Base-by-base conservation (phyloP, 2,113 vertebrate genomes). In the Chascanopsetta lugubris region DNA sequence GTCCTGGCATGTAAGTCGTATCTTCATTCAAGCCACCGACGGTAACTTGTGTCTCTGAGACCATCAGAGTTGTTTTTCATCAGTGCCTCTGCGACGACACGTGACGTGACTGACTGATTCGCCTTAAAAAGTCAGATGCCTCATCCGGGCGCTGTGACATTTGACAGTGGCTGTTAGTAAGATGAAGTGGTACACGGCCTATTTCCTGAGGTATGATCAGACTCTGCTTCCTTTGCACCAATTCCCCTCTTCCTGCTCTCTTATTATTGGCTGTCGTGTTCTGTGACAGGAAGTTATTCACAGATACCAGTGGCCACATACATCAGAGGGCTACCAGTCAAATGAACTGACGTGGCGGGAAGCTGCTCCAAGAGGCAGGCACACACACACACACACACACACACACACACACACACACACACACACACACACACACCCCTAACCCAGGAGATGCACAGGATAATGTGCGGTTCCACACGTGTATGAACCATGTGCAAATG, bases 171-270 rank as follows among this genome's bases (percentile, higher is more conserved):
- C 57, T 67, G 61, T 60, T 76, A 45, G 26, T 58, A 67, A 62
- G 72, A 81, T 67, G 61, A 80, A 68, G 15, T 34, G 8, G 25
- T 43, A 49, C 36, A 49, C 20, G 13, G 63, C 77, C 8, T 30
- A 32, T 77, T 81, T 83, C 65, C 72, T 85, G 74, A 82, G 45
- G 22, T 70, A 53, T 64, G 61, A 79, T 87, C 83, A 72, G 32
- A 74, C 55, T 61, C 25, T 9, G 24, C 76, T 70, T 82, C 81
- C 83, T 82, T 46, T 38, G 46, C 72, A 65, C 48, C 74, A 78
- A 53, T 75, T 72, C 50, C 64, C 77, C 18, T 36, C 75, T 85
- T 90, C 85, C 84, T 87, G 87, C 60, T 65, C 27, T 60, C 21
- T 48, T 24, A 36, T 73, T 66, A 85, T 69, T 84, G 75, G 72